Percentiles rank a stretch among this genome's conserved stretches.
Conservation (phyloP, 2,797 vertebrate species). For the Delichon dasypus region DNA sequence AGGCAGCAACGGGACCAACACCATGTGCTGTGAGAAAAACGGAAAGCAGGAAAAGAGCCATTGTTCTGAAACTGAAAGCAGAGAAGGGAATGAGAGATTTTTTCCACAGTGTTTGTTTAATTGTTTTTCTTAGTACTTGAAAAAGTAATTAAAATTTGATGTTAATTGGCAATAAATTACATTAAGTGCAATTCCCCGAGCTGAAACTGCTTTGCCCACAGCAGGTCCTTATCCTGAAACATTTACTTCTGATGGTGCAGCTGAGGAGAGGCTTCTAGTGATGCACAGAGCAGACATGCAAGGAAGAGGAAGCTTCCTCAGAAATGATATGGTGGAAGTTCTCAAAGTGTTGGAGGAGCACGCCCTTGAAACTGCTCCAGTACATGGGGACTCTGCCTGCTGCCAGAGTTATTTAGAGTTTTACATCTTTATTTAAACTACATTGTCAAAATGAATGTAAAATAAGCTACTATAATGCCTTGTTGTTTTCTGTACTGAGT, state of each 20-base stretch:
- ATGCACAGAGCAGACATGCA: background rate
- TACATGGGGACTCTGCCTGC: background rate
- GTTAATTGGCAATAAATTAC: slow-evolving; percentile 3
- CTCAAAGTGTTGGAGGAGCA: background rate
- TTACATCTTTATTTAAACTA: slow-evolving; percentile 61
- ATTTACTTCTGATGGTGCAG: background rate
- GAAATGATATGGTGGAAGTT: background rate
- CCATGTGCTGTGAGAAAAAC: rapidly evolving
- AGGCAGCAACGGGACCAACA: background rate
- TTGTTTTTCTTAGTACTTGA: background rate
- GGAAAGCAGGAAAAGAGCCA: background rate
- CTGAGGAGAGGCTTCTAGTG: background rate
- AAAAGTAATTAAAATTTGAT: background rate
- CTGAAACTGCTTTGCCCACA: background rate
- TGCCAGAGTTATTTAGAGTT: slow-evolving; percentile 24
- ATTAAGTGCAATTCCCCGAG: background rate
- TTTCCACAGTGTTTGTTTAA: background rate
- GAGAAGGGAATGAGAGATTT: background rate
- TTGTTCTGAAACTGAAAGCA: rapidly evolving
- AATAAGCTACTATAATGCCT: slow-evolving; percentile 41
- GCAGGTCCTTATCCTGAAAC: background rate
- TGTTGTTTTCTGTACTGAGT: slow-evolving; percentile 36
- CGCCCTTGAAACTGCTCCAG: slow-evolving; percentile 38
- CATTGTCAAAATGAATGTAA: slow-evolving; percentile 63
- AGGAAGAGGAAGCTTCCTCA: background rate